Evolutionary conservation across 2,888 invertebrate species (phyloP).

Genomic region (Lasioglossum oenotherae): DNA sequence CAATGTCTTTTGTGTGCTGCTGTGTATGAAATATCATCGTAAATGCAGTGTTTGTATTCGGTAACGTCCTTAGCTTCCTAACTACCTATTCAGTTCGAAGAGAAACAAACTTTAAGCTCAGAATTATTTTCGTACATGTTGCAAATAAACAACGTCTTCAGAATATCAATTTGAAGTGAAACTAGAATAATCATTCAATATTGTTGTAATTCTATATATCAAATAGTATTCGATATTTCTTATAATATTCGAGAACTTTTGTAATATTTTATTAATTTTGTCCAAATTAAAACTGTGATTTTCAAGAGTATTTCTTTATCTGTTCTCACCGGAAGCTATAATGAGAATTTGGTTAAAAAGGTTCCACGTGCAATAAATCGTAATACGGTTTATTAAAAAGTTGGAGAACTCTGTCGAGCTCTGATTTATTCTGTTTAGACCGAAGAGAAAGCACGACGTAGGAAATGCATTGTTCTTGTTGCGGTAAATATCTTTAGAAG

Average conservation of each 20-base stretch:
- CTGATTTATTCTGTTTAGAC: background rate
- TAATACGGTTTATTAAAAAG: background rate
- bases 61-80: background rate
- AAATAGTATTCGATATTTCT: background rate
- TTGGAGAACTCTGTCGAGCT: background rate
- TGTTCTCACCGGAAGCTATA: background rate
- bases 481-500: background rate
- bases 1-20: background rate
- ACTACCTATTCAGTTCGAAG: background rate
- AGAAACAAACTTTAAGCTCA: background rate
- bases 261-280: background rate
- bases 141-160: background rate
- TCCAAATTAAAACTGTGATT: background rate
- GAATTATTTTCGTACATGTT: too few relatives aligned
- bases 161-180: background rate
- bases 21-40: background rate
- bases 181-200: background rate
- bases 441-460: background rate
- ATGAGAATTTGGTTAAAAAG: background rate
- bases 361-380: background rate
- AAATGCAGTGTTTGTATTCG: conserved; percentile 1
- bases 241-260: background rate
- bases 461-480: background rate
- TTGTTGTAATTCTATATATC: background rate
- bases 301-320: background rate